These are phyloP conservation scores for Plebejus argus DNA, from an alignment of 2,888 invertebrate species.

Conservation along the genomic window DNA sequence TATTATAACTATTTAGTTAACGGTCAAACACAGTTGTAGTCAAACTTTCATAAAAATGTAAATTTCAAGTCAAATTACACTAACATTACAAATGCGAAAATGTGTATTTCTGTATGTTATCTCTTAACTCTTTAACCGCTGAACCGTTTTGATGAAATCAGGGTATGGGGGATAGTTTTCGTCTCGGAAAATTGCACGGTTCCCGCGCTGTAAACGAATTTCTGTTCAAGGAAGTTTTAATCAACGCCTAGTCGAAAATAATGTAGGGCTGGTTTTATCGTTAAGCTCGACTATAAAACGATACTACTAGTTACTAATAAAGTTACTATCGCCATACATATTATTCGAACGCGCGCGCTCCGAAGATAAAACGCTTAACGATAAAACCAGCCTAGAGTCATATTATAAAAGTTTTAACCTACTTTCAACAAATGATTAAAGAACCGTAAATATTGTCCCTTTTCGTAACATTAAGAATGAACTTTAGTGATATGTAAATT, in stretches of 20 bases:
- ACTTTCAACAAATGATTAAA: neutral
- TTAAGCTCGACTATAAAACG: no score
- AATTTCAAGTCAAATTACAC: neutral
- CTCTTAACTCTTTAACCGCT: neutral
- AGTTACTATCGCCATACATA: no score
- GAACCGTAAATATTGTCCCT: neutral
- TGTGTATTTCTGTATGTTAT: neutral
- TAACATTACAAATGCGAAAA: no score
- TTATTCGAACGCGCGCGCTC: no score
- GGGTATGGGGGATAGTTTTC: neutral
- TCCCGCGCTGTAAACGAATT: neutral
- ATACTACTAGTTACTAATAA: no score
- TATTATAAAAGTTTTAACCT: neutral
- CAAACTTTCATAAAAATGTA: neutral
- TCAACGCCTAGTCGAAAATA: neutral
- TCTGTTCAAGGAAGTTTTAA: neutral
- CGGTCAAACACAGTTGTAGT: neutral
- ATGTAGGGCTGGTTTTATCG: no score
- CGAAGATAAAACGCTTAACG: no score
- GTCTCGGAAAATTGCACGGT: neutral
- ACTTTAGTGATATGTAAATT: neutral
- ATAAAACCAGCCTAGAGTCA: no score
- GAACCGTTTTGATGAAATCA: no score
- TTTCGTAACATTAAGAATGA: neutral
- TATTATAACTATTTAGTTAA: slow-evolving; percentile 14